Conservation (phyloP, 2,797 vertebrate genomes). For the Craterocephalus amniculus region DNA sequence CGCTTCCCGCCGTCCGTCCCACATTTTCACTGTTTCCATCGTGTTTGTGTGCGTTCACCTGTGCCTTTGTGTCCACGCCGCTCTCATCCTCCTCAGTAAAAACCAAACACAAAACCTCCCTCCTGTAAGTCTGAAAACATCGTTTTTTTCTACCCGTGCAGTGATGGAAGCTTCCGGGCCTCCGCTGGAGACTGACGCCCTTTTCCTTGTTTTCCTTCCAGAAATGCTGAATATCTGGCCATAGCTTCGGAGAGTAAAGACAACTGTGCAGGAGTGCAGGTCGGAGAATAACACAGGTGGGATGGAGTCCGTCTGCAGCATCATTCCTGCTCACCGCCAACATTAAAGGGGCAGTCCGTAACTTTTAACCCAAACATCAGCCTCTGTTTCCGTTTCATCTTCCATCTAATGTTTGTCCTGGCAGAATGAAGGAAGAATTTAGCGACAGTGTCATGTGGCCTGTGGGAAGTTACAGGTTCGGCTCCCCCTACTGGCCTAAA, state of each 20-base stretch:
- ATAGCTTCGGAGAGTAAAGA: conserved; percentile 94
- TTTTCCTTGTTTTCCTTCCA: conserved; percentile 33
- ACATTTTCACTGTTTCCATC: conserved; percentile 30
- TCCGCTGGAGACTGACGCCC: background rate
- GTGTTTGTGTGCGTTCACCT: conserved; percentile 55
- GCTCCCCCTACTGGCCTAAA: too few relatives aligned
- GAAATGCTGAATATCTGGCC: conserved; percentile 91
- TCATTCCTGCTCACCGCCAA: too few relatives aligned
- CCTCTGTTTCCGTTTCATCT: too few relatives aligned
- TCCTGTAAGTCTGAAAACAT: conserved; percentile 64
- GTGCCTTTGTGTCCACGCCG: conserved; percentile 48
- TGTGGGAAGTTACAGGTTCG: too few relatives aligned
- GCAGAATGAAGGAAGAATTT: too few relatives aligned
- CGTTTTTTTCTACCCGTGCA: conserved; percentile 19
- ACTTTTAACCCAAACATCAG: too few relatives aligned
- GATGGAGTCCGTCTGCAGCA: conserved; percentile 16
- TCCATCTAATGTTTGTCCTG: too few relatives aligned
- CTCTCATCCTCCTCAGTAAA: conserved; percentile 59
- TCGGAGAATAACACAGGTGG: conserved; percentile 88
- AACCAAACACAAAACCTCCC: conserved; percentile 60
- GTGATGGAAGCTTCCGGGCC: background rate
- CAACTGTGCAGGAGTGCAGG: conserved; percentile 91
- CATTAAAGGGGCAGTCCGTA: too few relatives aligned
- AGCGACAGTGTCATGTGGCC: too few relatives aligned
- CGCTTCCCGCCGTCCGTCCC: background rate